A percentile compares a stretch with the other conserved stretches of the same genome.
These are phyloP conservation scores for Rhinoderma darwinii DNA, from an alignment of 2,113 vertebrate species.

Conservation along the genomic window DNA sequence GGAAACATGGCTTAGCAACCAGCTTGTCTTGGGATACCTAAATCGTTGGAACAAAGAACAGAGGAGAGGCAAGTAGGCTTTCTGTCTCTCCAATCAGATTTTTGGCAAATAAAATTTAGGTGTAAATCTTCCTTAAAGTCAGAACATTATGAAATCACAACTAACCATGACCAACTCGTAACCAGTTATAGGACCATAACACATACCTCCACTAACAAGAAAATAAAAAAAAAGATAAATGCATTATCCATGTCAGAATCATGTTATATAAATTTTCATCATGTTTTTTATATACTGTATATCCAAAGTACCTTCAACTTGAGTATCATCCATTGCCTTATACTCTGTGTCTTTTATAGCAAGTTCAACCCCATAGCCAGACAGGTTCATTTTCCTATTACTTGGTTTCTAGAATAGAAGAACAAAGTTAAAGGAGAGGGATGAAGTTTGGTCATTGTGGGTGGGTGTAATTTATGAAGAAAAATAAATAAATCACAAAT, in stretches of 20 bases:
- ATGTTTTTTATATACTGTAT: not conserved
- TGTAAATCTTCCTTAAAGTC: no score
- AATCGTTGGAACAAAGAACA: no score
- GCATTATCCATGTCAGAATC: not conserved
- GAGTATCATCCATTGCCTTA: constrained; percentile 90
- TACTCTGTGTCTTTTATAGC: constrained; percentile 98
- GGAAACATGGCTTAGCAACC: no score
- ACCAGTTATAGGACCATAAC: not conserved
- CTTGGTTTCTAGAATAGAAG: constrained; percentile 75
- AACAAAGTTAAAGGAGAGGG: constrained; percentile 35
- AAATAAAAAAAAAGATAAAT: not conserved
- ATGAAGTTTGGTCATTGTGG: not conserved
- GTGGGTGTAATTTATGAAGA: no score
- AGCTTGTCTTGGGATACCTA: no score
- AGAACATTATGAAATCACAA: not conserved
- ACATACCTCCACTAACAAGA: no score
- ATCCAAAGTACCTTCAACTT: constrained; percentile 81
- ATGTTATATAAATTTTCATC: no score
- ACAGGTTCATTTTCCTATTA: constrained; percentile 84
- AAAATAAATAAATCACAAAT: no score
- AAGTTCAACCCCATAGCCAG: constrained; percentile 95
- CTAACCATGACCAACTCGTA: not conserved
- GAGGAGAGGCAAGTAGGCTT: no score
- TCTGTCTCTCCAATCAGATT: no score
- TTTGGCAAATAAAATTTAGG: no score